Evolutionary conservation across 2,113 vertebrate genomes (phyloP).

Genomic region (Prunella fulvescens): DNA sequence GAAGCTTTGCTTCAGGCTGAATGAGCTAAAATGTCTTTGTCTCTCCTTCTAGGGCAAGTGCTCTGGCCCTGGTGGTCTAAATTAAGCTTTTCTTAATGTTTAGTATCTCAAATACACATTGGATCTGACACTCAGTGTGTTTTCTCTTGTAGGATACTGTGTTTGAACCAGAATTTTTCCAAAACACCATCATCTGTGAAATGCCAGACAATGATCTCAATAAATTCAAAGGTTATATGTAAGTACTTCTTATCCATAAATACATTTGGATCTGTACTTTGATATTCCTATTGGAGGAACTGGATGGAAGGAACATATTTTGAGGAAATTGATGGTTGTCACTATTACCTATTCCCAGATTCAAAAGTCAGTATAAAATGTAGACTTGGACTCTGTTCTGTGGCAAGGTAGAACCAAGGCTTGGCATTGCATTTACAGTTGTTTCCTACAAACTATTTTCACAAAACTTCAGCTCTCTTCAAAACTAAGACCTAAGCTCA

Average conservation of each 20-base stretch:
- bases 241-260: constrained; percentile 48
- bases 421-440: not conserved
- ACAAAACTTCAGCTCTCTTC: not conserved
- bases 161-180: constrained; percentile 81
- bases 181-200: constrained; percentile 83
- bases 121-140: not conserved
- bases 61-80: not conserved
- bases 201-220: constrained; percentile 88
- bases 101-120: not conserved
- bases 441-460: not conserved
- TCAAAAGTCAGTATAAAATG: not conserved
- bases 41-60: not conserved
- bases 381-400: not conserved
- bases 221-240: constrained; percentile 89
- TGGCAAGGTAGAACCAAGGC: not conserved
- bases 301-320: not conserved
- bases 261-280: not conserved
- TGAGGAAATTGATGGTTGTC: not conserved
- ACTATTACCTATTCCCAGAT: not conserved
- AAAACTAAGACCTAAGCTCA: not conserved
- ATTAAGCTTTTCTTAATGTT: not conserved
- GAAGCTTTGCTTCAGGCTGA: not conserved
- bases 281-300: not conserved
- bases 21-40: not conserved
- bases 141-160: constrained; percentile 56